Evolutionary conservation across 2,888 invertebrate species (phyloP), one percentile per base, ranked within the genome.

Genomic region (Papilio demoleus): DNA sequence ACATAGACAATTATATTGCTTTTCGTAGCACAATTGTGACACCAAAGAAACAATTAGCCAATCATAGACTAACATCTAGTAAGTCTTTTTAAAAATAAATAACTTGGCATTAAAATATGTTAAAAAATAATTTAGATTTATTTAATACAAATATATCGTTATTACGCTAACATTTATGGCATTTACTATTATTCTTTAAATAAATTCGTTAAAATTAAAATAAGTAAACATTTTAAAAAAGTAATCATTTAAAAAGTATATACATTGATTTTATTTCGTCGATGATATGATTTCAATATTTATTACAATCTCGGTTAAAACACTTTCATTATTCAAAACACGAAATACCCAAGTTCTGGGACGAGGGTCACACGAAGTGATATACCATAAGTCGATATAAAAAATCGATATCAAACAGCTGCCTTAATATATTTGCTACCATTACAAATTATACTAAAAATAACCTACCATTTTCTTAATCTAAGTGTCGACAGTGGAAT

Each of bases 41-140:
- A 76, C 79, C 80, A 79, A 80, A 80, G 79, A 76, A 53, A 65
- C n/a, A 45, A 27, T 59, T 47, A 65, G 34, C 72, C 74, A 71
- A 74, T 70, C 74, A 73, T 71, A 72, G 71, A 76, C 74, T 73
- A 72, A 71, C 62, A 68, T 59, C 62, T 74, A 71, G 69, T 67
- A 75, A 77, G 75, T 77, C 76, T 77, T 74, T 68, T 70, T 76
- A 77, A 67, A 81, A 82, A 84, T n/a, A n/a, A 56, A 53, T 40
- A 64, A 64, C 38, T 53, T 40, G 5, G n/a, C 38, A 34, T 45
- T 59, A 59, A 58, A 14, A 22, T 34, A 58, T 27, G 27, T 45
- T 31, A 65, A 14, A 59, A 40, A 62, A 65, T 40, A 56, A 65
- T 31, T 42, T 63, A 6, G 59, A 60, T 60, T 40, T 22, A 50